These are phyloP conservation scores for Athalia circularis DNA, from an alignment of 2,888 invertebrate genomes.

Conservation along the genomic window DNA sequence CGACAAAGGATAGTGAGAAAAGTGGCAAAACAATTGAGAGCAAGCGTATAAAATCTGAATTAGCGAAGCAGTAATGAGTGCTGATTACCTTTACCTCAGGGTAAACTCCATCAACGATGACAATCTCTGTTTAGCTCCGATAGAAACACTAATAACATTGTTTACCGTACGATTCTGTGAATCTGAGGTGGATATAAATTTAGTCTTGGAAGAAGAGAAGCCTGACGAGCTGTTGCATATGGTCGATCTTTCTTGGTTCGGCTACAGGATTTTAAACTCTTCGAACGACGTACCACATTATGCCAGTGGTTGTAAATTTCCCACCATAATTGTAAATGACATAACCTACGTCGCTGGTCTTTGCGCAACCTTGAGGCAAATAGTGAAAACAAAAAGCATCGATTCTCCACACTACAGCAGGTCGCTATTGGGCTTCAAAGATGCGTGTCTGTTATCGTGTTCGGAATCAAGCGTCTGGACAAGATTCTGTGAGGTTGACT, in stretches of 20 bases:
- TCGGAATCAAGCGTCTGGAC: conserved; percentile 93
- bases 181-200: conserved; percentile 74
- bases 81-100: conserved; percentile 67
- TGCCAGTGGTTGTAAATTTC: conserved; percentile 77
- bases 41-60: conserved; percentile 58
- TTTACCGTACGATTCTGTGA: conserved; percentile 79
- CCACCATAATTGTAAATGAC: conserved; percentile 78
- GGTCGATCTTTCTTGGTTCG: conserved; percentile 69
- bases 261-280: conserved; percentile 67
- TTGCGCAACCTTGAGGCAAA: conserved; percentile 83
- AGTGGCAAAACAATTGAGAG: conserved; percentile 69
- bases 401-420: conserved; percentile 71
- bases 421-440: conserved; percentile 85
- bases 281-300: conserved; percentile 71
- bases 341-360: conserved; percentile 84
- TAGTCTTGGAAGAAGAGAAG: conserved; percentile 68
- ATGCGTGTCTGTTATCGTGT: conserved; percentile 87
- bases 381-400: conserved; percentile 74
- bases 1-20: conserved; percentile 69
- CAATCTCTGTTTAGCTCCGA: conserved; percentile 71
- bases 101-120: conserved; percentile 60
- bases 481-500: conserved; percentile 91
- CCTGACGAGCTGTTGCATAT: conserved; percentile 61
- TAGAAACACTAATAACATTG: conserved; percentile 81
- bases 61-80: conserved; percentile 49